phyloP scores from a whole-genome alignment of 30 jellyfish, hydroid and myxozoan species.

The Aurelia sp. region DNA sequence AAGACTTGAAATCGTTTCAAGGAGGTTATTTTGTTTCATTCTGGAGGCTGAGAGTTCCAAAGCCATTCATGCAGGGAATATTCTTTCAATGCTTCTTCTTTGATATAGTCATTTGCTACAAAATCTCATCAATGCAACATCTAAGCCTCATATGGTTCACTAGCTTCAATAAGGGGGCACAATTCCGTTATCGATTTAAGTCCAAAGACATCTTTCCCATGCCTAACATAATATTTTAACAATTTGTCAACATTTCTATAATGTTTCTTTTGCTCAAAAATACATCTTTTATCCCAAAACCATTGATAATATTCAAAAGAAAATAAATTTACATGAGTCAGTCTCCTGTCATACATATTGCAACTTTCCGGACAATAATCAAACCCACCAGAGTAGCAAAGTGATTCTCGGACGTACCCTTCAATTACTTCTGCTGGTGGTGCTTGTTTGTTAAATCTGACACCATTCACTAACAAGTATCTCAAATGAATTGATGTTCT shows the following conservation, averaged over 20 bases:
- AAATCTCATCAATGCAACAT: no score
- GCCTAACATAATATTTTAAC: slow-evolving; percentile 13
- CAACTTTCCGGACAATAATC: slow-evolving; percentile 66
- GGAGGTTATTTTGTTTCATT: no score
- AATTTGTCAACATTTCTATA: slow-evolving; percentile 1
- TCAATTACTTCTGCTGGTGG: slow-evolving; percentile 57
- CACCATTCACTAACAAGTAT: slow-evolving; percentile 31
- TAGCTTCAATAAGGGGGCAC: slow-evolving; percentile 48
- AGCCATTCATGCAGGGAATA: no score
- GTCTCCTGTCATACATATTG: slow-evolving; percentile 29
- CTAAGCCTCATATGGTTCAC: slow-evolving; percentile 20
- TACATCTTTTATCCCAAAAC: slow-evolving; percentile 74
- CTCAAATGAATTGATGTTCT: slow-evolving; percentile 60
- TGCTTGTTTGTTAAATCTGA: slow-evolving; percentile 30
- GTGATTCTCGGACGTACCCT: slow-evolving; percentile 62
- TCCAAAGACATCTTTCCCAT: slow-evolving; percentile 23
- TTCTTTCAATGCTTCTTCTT: no score
- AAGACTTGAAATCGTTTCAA: no score
- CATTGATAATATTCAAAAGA: slow-evolving; percentile 58
- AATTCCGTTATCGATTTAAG: neutral
- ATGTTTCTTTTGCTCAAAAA: slow-evolving; percentile 43
- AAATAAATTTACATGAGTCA: slow-evolving; percentile 44
- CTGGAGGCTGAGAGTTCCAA: no score
- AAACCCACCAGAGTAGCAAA: slow-evolving; percentile 74
- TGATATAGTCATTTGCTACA: no score